Percentiles rank a stretch among this genome's conserved stretches.
These are phyloP conservation scores for Zaprionus obscuricornis DNA, from an alignment of 2,888 invertebrate genomes.

Conservation along the genomic window DNA sequence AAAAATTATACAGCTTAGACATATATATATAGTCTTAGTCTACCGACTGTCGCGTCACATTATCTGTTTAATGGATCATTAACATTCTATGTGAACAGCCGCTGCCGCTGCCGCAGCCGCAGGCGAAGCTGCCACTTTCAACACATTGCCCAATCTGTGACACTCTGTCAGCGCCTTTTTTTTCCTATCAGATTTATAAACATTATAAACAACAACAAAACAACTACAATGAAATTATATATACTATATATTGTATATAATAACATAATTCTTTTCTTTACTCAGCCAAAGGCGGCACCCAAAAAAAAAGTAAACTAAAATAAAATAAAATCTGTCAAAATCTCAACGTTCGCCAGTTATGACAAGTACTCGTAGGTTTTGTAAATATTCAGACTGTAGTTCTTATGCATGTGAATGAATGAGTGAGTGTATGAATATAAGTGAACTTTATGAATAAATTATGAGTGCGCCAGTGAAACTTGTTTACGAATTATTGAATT, in stretches of 20 bases:
- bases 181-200: constrained; percentile 31
- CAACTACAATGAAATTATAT: not conserved
- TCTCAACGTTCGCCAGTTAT: constrained; percentile 23
- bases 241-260: constrained; percentile 1
- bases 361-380: constrained; percentile 19
- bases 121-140: constrained; percentile 42
- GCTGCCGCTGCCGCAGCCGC: not conserved
- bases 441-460: constrained; percentile 35
- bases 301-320: constrained; percentile 18
- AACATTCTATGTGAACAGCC: constrained; percentile 60
- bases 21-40: constrained; percentile 21
- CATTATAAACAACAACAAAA: not conserved
- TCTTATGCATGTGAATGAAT: constrained; percentile 6
- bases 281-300: constrained; percentile 31
- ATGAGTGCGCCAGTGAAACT: constrained; percentile 52
- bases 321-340: constrained; percentile 15
- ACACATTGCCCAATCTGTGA: constrained; percentile 53
- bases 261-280: constrained; percentile 2
- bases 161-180: constrained; percentile 47
- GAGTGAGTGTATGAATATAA: not conserved
- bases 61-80: constrained; percentile 78
- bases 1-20: too few species aligned
- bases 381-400: constrained; percentile 20
- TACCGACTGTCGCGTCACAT: constrained; percentile 53
- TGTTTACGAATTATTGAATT: constrained; percentile 67